These are phyloP conservation scores for Echeneis naucrates DNA, from an alignment of 2,797 vertebrate species.

Conservation along the genomic window DNA sequence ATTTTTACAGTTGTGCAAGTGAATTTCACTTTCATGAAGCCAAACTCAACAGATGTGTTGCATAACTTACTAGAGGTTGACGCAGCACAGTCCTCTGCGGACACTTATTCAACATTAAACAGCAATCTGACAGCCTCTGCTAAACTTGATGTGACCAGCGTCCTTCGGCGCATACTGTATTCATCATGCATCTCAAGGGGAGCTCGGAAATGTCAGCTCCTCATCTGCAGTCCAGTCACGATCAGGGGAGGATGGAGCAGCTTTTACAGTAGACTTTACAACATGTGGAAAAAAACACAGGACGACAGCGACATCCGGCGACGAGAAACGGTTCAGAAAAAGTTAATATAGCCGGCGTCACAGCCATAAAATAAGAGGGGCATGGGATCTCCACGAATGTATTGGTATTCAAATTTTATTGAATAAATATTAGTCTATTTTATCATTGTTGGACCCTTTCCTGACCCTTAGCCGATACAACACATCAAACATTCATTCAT, in stretches of 20 bases:
- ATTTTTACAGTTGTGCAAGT: slow-evolving; percentile 1
- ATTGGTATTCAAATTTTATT: no score
- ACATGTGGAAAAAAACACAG: not conserved
- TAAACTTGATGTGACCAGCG: not conserved
- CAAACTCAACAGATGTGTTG: not conserved
- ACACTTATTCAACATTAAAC: not conserved
- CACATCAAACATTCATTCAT: no score
- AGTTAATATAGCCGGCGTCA: not conserved
- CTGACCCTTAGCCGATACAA: no score
- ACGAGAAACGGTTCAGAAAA: not conserved
- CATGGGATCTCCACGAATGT: no score
- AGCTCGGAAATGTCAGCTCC: slow-evolving; percentile 55
- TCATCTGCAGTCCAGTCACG: slow-evolving; percentile 74
- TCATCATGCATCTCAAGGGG: slow-evolving; percentile 37
- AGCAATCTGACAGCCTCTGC: not conserved
- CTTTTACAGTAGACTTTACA: slow-evolving; percentile 41
- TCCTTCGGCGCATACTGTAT: slow-evolving; percentile 16
- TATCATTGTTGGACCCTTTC: no score
- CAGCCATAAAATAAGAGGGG: not conserved
- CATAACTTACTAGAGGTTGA: not conserved
- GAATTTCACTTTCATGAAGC: not conserved
- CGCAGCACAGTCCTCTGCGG: not conserved
- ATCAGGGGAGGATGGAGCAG: slow-evolving; percentile 44
- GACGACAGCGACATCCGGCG: slow-evolving; percentile 55
- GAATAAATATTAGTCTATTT: no score